Evolutionary conservation across 1,140 invertebrate genomes (phyloP).

Genomic region (Caenorhabditis inopinata): DNA sequence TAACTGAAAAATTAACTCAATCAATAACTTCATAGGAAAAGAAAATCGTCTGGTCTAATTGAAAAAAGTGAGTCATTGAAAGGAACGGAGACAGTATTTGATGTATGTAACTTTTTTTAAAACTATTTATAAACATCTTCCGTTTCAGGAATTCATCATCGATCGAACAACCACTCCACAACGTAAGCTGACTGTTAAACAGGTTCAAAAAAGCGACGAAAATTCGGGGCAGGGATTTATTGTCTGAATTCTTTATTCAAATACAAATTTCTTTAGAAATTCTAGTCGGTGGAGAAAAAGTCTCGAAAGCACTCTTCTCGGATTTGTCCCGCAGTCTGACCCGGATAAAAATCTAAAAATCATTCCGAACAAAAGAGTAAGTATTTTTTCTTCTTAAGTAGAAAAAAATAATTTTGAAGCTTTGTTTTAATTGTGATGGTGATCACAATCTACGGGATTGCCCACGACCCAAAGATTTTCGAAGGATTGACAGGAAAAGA

Average conservation of each 20-base stretch:
- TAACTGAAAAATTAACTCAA: not conserved
- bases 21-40: not conserved
- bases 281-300: not conserved
- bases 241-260: too few species aligned
- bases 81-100: slow-evolving; percentile 1
- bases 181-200: not conserved
- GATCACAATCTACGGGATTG: slow-evolving; percentile 38
- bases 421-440: slow-evolving; percentile 51
- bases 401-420: not conserved
- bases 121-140: not conserved
- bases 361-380: not conserved
- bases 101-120: not conserved
- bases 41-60: not conserved
- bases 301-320: not conserved
- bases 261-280: not conserved
- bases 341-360: not conserved
- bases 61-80: not conserved
- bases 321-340: not conserved
- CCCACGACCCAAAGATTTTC: slow-evolving; percentile 34
- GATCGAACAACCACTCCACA: not conserved
- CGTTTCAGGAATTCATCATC: not conserved
- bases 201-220: not conserved
- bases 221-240: not conserved
- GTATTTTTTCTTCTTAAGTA: not conserved
- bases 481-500: slow-evolving; percentile 40